phyloP scores from a whole-genome alignment of 2,113 vertebrate genomes.

The Callithrix jacchus region DNA sequence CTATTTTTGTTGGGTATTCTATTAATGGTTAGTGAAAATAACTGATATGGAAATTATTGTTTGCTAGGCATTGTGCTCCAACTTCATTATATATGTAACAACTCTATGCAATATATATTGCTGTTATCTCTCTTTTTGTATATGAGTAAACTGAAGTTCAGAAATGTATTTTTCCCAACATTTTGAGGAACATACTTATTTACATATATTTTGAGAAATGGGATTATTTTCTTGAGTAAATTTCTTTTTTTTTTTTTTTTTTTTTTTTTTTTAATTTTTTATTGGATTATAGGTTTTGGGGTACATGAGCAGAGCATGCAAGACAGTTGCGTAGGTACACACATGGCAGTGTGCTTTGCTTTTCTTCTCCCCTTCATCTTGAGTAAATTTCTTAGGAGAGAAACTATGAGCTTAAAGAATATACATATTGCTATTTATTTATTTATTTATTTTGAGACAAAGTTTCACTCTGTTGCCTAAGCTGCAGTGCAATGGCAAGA shows the following conservation, averaged over 20 bases:
- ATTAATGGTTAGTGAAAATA: background rate
- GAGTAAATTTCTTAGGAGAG: background rate
- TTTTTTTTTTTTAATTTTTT: no score
- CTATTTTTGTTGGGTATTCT: background rate
- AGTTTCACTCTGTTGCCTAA: no score
- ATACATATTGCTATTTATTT: background rate
- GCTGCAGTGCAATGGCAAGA: no score
- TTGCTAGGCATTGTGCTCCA: background rate
- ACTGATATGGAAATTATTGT: background rate
- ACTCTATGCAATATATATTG: background rate
- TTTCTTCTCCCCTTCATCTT: no score
- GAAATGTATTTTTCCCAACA: background rate
- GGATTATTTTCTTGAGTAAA: background rate
- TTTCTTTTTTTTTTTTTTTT: no score
- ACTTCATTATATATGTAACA: background rate
- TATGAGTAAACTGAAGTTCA: background rate
- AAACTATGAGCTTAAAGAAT: background rate
- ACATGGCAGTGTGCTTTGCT: no score
- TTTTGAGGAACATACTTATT: background rate
- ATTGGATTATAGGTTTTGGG: no score
- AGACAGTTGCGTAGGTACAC: no score
- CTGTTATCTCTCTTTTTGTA: background rate
- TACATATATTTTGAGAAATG: background rate
- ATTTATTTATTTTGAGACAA: no score
- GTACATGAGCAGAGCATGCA: no score